Evolutionary conservation across 2,888 invertebrate genomes (phyloP).

Genomic region (Oasisia sp.): DNA sequence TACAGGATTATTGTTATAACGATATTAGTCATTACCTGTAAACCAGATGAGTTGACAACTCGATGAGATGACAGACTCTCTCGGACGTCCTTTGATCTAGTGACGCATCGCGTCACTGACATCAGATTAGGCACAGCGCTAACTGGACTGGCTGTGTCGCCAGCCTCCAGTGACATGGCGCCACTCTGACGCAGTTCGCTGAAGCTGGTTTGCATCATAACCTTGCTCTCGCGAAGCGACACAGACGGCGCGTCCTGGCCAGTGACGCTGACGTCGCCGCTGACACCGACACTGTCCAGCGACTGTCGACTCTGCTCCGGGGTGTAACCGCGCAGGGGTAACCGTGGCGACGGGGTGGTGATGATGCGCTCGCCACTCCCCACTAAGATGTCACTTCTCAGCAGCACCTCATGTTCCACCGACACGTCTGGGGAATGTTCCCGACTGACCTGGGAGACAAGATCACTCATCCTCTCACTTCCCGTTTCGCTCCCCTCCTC

Average conservation of each 20-base stretch:
- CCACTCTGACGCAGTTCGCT: not conserved
- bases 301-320: not conserved
- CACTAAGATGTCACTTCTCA: not conserved
- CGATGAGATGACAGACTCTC: not conserved
- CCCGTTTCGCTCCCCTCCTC: not conserved
- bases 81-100: not conserved
- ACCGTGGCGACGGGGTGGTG: not conserved
- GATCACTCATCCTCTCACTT: not conserved
- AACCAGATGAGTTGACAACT: not conserved
- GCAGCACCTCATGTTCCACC: not conserved
- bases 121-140: not conserved
- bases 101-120: not conserved
- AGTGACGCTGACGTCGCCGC: not conserved
- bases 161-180: not conserved
- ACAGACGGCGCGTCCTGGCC: not conserved
- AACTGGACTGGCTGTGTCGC: not conserved
- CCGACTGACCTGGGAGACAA: not conserved
- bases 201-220: not conserved
- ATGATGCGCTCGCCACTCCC: not conserved
- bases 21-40: not conserved
- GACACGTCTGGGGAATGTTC: not conserved
- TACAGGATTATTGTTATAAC: not conserved
- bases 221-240: not conserved
- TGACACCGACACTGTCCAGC: not conserved
- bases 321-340: constrained; percentile 8